A percentile compares a stretch with the other conserved stretches of the same genome.
Conservation (phyloP, 2,113 vertebrate species). For the Siniperca knerii region DNA sequence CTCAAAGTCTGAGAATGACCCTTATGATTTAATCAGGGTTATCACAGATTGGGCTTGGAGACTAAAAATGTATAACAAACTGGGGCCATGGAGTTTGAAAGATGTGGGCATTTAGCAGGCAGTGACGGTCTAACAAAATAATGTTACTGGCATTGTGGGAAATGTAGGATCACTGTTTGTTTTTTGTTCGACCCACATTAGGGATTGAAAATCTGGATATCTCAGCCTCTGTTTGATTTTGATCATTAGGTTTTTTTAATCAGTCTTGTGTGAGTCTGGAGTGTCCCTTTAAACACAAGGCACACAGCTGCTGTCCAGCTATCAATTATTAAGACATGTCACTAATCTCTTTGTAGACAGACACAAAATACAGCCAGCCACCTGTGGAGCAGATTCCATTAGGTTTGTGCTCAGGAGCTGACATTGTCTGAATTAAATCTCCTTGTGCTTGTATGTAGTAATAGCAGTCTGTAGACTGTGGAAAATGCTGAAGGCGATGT, state of each 20-base stretch:
- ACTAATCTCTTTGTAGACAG: not conserved
- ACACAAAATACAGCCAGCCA: not conserved
- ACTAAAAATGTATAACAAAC: too few species aligned
- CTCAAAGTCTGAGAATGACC: not conserved
- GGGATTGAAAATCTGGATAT: not conserved
- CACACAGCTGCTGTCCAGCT: not conserved
- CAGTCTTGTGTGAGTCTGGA: not conserved
- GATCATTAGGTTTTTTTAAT: not conserved
- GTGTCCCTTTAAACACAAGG: not conserved
- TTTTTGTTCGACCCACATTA: not conserved
- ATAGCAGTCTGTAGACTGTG: not conserved
- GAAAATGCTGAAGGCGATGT: not conserved
- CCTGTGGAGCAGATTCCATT: conserved; percentile 2
- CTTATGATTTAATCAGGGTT: not conserved
- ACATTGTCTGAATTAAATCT: not conserved
- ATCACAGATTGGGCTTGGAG: not conserved
- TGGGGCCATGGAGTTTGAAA: not conserved
- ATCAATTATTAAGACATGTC: not conserved
- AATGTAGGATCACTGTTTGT: not conserved
- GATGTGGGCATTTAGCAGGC: not conserved
- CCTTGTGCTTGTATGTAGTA: not conserved
- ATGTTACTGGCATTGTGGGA: not conserved
- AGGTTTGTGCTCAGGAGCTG: conserved; percentile 1
- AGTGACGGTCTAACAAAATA: not conserved
- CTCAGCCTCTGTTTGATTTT: not conserved